Conservation (phyloP, 37 sponge, comb jelly and placozoan genomes). For the Haliclona indistincta region DNA sequence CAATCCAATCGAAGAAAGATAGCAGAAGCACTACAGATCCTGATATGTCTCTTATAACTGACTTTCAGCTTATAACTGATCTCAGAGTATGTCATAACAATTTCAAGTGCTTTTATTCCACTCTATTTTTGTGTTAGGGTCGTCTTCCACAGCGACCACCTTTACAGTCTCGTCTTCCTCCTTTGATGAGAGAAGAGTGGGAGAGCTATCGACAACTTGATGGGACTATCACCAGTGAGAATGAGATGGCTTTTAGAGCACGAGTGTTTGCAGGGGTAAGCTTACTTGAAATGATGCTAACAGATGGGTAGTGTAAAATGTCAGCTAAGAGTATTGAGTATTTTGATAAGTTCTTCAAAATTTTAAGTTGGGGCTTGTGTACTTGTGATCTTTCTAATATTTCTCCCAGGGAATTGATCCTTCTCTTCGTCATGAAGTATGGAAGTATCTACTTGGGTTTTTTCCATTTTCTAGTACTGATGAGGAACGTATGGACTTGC, state of each 20-base stretch:
- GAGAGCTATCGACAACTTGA: constrained; percentile 60
- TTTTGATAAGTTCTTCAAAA: too few species aligned
- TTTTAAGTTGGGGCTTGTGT: too few species aligned
- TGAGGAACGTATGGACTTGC: constrained; percentile 67
- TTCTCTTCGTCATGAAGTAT: constrained; percentile 72
- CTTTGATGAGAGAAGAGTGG: constrained; percentile 79
- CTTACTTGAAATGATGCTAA: too few species aligned
- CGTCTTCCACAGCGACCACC: constrained; percentile 54
- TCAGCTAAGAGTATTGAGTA: too few species aligned
- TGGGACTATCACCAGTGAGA: constrained; percentile 49
- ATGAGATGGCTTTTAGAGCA: constrained; percentile 55
- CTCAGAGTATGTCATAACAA: constrained; percentile 37
- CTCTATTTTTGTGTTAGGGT: constrained; percentile 16
- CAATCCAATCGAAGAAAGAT: neutral
- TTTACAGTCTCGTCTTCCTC: constrained; percentile 25
- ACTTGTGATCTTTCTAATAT: too few species aligned
- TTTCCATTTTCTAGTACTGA: constrained; percentile 66
- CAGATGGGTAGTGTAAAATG: too few species aligned
- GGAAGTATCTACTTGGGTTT: constrained; percentile 88
- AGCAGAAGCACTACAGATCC: constrained; percentile 19
- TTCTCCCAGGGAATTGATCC: constrained; percentile 75
- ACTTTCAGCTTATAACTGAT: constrained; percentile 76
- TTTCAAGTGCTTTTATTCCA: neutral
- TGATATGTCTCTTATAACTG: constrained; percentile 64
- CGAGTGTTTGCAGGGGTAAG: constrained; percentile 83